Conservation (phyloP, 2,888 invertebrate genomes). For the Chrysolina haemoptera region DNA sequence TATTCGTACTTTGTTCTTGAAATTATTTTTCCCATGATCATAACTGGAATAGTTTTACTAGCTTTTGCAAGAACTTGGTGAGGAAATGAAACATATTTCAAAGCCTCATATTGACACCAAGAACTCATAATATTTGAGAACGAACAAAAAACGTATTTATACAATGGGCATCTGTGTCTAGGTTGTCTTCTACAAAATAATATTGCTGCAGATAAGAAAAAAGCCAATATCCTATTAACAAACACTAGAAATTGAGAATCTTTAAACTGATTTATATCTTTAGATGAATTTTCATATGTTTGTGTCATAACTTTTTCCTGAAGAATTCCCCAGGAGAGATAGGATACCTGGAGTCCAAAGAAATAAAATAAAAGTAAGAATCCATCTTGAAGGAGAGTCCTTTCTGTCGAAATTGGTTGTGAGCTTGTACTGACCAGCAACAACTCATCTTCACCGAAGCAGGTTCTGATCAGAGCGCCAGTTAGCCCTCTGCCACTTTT, state of each 20-base stretch:
- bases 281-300: constrained; percentile 77
- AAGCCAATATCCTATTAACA: constrained; percentile 92
- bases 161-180: constrained; percentile 87
- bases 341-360: constrained; percentile 89
- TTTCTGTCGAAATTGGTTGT: constrained; percentile 50
- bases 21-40: constrained; percentile 97
- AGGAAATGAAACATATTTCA: constrained; percentile 98
- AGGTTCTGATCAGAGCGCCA: constrained; percentile 70
- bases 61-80: constrained; percentile 97
- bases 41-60: constrained; percentile 98
- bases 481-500: constrained; percentile 74
- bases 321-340: constrained; percentile 95
- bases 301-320: constrained; percentile 99
- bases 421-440: constrained; percentile 59
- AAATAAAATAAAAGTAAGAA: constrained; percentile 84
- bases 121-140: constrained; percentile 98
- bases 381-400: constrained; percentile 74
- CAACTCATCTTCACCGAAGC: constrained; percentile 71
- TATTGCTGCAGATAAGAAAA: constrained; percentile 79
- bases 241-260: constrained; percentile 99
- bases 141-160: constrained; percentile 96
- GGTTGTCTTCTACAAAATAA: constrained; percentile 76
- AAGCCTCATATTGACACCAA: constrained; percentile 99
- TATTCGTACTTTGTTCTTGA: constrained; percentile 88
- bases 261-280: constrained; percentile 80